Evolutionary conservation across 2,797 vertebrate species (phyloP).

Genomic region (Coranthus polyacanthus): DNA sequence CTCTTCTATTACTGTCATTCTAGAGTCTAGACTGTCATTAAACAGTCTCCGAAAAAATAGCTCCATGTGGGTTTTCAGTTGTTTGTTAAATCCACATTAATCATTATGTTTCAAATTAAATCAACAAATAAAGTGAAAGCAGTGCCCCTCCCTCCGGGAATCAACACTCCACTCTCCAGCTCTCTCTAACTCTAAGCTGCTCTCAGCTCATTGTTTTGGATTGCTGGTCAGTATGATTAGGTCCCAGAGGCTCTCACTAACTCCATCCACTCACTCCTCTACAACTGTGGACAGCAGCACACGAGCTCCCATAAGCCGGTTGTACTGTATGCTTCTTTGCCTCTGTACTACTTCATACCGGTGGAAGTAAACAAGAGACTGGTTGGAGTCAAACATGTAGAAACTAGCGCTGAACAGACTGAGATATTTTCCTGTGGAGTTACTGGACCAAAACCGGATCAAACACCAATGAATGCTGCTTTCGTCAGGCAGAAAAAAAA

Average conservation of each 20-base stretch:
- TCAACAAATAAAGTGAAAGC: constrained; percentile 14
- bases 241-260: constrained; percentile 60
- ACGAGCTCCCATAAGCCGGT: constrained; percentile 33
- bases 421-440: not conserved
- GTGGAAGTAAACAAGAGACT: constrained; percentile 40
- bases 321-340: constrained; percentile 8
- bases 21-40: not conserved
- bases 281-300: constrained; percentile 34
- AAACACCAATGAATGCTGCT: constrained; percentile 21
- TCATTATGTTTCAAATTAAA: constrained; percentile 7
- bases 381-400: constrained; percentile 21
- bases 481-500: constrained; percentile 1
- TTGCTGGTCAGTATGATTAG: constrained; percentile 65
- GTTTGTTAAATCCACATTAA: constrained; percentile 6
- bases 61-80: not conserved
- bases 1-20: not conserved
- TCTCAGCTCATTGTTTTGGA: constrained; percentile 62
- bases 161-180: constrained; percentile 21
- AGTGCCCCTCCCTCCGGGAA: constrained; percentile 20
- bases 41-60: not conserved
- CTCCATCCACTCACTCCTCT: constrained; percentile 44
- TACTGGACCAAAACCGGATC: constrained; percentile 7
- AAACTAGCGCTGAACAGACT: constrained; percentile 1
- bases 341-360: not conserved
- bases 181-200: constrained; percentile 30